Evolutionary conservation across 2,797 vertebrate species (phyloP).

Genomic region (Silurus aristotelis): DNA sequence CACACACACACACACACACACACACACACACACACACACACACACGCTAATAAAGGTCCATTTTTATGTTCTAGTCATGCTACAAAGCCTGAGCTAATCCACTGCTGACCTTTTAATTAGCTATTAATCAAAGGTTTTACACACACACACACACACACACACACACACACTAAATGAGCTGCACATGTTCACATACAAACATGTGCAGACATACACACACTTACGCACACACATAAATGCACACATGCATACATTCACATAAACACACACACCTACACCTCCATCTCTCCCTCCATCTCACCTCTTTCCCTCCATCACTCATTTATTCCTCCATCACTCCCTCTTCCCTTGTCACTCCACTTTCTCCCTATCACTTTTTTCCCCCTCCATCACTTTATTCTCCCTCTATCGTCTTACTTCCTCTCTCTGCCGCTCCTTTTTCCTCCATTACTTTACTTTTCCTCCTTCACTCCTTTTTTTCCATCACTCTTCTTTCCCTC

Average conservation of each 20-base stretch:
- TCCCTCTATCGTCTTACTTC: background rate
- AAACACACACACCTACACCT: slow-evolving; percentile 4
- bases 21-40: too few relatives aligned
- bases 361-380: background rate
- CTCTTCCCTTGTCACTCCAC: background rate
- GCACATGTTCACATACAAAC: background rate
- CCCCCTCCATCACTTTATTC: too few relatives aligned
- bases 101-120: slow-evolving; percentile 5
- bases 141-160: slow-evolving; percentile 10
- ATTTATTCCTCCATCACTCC: background rate
- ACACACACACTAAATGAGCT: background rate
- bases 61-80: background rate
- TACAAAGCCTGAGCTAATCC: background rate
- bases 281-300: background rate
- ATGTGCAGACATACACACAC: background rate
- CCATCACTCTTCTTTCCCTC: too few relatives aligned
- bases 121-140: slow-evolving; percentile 3
- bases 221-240: background rate
- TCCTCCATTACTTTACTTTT: background rate
- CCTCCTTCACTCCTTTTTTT: background rate
- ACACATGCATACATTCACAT: slow-evolving; percentile 3
- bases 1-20: background rate
- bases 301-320: slow-evolving; percentile 1
- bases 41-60: background rate
- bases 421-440: background rate